Base-by-base conservation (phyloP, 2,888 invertebrate species). In the Muschampia plurimacula region DNA sequence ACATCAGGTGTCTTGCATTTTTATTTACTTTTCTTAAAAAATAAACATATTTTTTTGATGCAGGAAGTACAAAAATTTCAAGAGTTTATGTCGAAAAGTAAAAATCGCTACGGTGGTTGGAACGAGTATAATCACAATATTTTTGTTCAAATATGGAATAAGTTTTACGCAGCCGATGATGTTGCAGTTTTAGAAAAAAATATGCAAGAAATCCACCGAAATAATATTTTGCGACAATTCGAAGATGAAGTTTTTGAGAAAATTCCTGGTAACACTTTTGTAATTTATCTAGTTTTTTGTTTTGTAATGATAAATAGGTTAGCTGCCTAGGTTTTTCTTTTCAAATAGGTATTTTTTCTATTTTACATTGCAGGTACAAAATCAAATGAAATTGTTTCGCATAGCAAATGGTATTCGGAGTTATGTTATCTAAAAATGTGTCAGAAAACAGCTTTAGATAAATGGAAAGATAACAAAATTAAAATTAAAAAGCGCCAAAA, bases 41-140 rank as follows among this genome's bases (percentile, higher is more conserved):
- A 28, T 28, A 28, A 28, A 28, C 28, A 22, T 22, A 5, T 57
- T 57, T 57, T 7, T 57, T 52, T 22, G 2, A 4, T 28, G 22
- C 10, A 95, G 95, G 95, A 95, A 86, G 94, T 95, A 8, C 93
- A 94, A 83, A 82, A 91, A 63, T 95, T 95, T 81, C 93, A 95
- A 86, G 93, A 95, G 49, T 96, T 95, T 79, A 82, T 96, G 78
- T 84, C 82, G 69, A 86, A 83, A 67, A 94, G 87, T 77, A 88
- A 88, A 44, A 95, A 95, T 41, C 94, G 95, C 57, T 93, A 93
- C 73, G 95, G 95, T 69, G 95, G 95, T 15, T 96, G 96, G 96
- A 86, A 89, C 72, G 89, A 91, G 79, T 95, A 95, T 72, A 94
- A 95, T 77, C 95, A 96, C 80, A 92, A 92, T 65, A 84, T 95